phyloP scores from a whole-genome alignment of 2,797 vertebrate genomes.

The Micropoecilia bifurca region DNA sequence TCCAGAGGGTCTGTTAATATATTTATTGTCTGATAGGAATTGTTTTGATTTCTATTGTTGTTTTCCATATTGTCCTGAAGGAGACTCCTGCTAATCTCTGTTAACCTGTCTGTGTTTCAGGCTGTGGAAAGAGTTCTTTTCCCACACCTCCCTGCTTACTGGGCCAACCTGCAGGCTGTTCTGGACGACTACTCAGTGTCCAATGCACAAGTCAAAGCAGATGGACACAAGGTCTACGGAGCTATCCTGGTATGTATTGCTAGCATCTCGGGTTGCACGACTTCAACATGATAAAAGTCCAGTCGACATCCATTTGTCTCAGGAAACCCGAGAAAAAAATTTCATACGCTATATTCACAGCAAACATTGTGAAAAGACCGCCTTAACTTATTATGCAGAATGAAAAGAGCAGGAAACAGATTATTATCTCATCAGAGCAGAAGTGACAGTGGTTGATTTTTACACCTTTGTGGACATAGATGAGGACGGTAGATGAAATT shows the following conservation, averaged over 20 bases:
- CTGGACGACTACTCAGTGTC: constrained; percentile 93
- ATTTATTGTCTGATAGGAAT: neutral
- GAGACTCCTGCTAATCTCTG: neutral
- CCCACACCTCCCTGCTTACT: constrained; percentile 92
- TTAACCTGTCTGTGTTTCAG: constrained; percentile 62
- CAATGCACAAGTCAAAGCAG: constrained; percentile 95
- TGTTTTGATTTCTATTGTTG: neutral
- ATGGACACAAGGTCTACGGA: constrained; percentile 95
- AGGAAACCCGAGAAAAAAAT: no score
- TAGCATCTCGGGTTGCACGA: neutral
- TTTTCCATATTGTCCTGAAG: neutral
- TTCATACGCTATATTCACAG: no score
- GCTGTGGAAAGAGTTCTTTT: constrained; percentile 92
- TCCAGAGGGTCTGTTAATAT: neutral
- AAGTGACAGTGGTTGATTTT: no score
- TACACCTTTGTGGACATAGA: no score
- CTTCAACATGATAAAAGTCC: no score
- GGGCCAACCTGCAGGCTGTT: constrained; percentile 92
- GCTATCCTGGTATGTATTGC: constrained; percentile 82
- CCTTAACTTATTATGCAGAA: no score
- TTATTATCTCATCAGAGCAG: no score
- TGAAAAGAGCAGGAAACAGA: no score
- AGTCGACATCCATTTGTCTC: no score
- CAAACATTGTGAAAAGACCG: no score
- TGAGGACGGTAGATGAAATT: no score